These are phyloP conservation scores for Trachops cirrhosus DNA, from an alignment of 2,797 vertebrate species.

Conservation along the genomic window DNA sequence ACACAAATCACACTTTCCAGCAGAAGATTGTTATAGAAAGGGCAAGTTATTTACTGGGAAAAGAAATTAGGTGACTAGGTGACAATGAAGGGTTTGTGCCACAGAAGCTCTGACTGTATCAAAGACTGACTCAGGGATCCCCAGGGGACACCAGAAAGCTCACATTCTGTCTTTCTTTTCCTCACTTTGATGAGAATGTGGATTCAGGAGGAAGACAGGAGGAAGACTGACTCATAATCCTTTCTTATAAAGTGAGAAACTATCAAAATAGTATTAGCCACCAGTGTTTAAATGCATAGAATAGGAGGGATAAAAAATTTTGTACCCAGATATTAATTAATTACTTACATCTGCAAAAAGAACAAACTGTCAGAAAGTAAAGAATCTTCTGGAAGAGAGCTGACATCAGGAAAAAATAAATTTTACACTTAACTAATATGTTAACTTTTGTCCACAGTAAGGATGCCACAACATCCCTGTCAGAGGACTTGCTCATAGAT, in stretches of 20 bases:
- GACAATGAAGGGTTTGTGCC: not conserved
- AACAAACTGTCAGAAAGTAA: slow-evolving; percentile 10
- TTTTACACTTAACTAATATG: not conserved
- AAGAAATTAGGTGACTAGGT: not conserved
- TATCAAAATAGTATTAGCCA: not conserved
- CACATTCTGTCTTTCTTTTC: not conserved
- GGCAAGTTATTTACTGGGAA: not conserved
- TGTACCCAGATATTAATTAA: not conserved
- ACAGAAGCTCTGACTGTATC: not conserved
- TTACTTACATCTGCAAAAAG: not conserved
- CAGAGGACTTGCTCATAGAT: not conserved
- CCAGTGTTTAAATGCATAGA: not conserved
- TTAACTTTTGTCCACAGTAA: not conserved
- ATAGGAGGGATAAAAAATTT: not conserved
- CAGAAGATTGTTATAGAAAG: not conserved
- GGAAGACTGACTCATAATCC: not conserved
- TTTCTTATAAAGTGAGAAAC: slow-evolving; percentile 10
- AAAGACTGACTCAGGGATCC: not conserved
- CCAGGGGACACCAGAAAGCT: not conserved
- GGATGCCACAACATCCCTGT: not conserved
- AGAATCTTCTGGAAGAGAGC: not conserved
- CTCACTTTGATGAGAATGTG: not conserved
- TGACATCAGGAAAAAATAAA: not conserved
- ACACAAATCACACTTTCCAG: not conserved
- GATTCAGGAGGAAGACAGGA: not conserved